Evolutionary conservation across 2,797 vertebrate species (phyloP).

Genomic region (Sebastes goodei): DNA sequence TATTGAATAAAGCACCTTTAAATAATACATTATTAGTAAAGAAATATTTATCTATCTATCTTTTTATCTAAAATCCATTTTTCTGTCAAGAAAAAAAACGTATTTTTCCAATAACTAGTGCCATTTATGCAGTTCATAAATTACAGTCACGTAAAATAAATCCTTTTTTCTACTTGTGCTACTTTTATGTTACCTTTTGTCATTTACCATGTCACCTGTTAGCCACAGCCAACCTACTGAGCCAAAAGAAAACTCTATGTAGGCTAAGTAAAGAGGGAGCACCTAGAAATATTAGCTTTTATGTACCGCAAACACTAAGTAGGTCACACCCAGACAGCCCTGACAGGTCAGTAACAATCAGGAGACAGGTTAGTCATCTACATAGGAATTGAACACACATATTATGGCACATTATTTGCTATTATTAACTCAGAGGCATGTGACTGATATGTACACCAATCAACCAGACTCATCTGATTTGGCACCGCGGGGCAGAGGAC

Average conservation of each 20-base stretch:
- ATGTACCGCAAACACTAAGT: background rate
- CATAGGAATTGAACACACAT: background rate
- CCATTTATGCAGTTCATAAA: background rate
- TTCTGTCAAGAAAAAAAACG: too few relatives aligned
- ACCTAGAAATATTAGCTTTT: background rate
- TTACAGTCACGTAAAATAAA: background rate
- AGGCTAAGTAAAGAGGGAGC: background rate
- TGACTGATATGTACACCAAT: conserved; percentile 1
- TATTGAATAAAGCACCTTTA: background rate
- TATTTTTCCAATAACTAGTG: background rate
- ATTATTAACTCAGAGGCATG: background rate
- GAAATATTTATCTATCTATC: background rate
- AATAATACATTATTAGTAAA: background rate
- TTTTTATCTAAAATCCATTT: background rate
- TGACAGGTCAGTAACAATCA: background rate
- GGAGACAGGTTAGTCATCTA: background rate
- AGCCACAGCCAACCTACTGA: background rate
- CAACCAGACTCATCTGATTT: background rate
- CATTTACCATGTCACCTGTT: background rate
- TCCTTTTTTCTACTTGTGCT: background rate
- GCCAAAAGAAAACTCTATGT: background rate
- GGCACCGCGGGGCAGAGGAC: background rate
- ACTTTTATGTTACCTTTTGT: background rate
- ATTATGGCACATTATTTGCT: background rate
- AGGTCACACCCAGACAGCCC: background rate